Conservation (phyloP, 2,113 vertebrate species). For the Chloebia gouldiae region DNA sequence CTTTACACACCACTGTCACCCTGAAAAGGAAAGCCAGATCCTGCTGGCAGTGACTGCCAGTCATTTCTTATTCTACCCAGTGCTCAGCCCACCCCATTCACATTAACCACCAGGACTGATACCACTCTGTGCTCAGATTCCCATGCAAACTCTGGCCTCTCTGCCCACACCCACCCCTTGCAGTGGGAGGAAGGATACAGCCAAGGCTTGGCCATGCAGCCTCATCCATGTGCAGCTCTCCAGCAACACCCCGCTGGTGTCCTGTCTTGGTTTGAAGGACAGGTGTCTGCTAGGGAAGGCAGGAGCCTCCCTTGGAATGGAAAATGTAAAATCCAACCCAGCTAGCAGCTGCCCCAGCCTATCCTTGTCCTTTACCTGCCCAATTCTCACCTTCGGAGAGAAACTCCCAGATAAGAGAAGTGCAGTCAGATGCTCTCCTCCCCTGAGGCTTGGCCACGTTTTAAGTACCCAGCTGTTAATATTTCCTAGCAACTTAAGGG, state of each 20-base stretch:
- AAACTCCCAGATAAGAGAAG: too few species aligned
- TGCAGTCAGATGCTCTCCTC: too few species aligned
- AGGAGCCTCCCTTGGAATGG: too few species aligned
- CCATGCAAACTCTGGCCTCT: neutral
- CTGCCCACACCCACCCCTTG: neutral
- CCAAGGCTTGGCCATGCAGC: neutral
- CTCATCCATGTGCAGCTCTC: neutral
- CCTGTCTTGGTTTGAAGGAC: neutral
- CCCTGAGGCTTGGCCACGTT: too few species aligned
- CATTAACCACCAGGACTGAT: rapidly evolving
- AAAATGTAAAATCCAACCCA: too few species aligned
- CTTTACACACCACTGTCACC: neutral
- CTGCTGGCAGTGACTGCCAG: neutral
- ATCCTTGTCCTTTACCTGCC: too few species aligned
- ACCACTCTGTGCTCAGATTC: neutral
- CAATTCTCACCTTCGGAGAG: too few species aligned
- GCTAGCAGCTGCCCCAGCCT: too few species aligned
- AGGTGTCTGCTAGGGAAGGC: too few species aligned
- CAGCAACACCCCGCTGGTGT: neutral
- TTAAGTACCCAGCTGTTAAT: too few species aligned
- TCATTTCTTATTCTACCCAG: neutral
- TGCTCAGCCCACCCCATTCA: neutral
- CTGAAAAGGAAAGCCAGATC: neutral
- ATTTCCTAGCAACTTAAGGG: too few species aligned
- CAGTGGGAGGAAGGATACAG: neutral